Percentiles rank a stretch among this genome's conserved stretches.
Evolutionary conservation across 2,888 invertebrate genomes (phyloP).

Genomic region (Marronus borbonicus): DNA sequence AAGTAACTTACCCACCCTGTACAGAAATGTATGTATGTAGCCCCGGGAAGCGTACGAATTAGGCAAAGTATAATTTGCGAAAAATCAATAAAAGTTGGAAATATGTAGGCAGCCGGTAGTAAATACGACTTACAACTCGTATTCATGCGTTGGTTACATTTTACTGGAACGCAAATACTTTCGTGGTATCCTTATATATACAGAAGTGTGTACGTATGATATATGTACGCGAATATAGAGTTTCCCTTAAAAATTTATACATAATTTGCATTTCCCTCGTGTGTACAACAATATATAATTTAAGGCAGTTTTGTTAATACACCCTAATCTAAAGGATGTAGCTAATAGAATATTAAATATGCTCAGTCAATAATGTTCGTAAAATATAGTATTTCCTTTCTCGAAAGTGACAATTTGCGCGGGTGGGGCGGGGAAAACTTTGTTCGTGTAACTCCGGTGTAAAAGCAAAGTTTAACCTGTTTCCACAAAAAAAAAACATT

Average conservation of each 20-base stretch:
- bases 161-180: too few relatives aligned
- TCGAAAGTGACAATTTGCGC: slow-evolving; percentile 2
- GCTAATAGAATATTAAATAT: slow-evolving; percentile 27
- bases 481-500: not conserved
- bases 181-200: too few relatives aligned
- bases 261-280: slow-evolving; percentile 24
- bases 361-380: slow-evolving; percentile 19
- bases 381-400: slow-evolving; percentile 20
- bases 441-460: slow-evolving; percentile 6
- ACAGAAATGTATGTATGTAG: too few relatives aligned
- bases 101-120: too few relatives aligned
- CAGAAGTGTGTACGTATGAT: too few relatives aligned
- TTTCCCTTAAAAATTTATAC: slow-evolving; percentile 11
- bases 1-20: too few relatives aligned
- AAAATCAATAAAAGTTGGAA: too few relatives aligned
- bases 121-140: too few relatives aligned
- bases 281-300: slow-evolving; percentile 27
- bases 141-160: too few relatives aligned
- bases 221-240: not conserved
- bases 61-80: too few relatives aligned
- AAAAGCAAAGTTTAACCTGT: slow-evolving; percentile 18
- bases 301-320: slow-evolving; percentile 29
- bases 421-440: not conserved
- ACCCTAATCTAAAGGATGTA: slow-evolving; percentile 17
- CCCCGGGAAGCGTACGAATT: too few relatives aligned